Conservation (phyloP, 2,888 invertebrate genomes). For the Drosophila gaucha region DNA sequence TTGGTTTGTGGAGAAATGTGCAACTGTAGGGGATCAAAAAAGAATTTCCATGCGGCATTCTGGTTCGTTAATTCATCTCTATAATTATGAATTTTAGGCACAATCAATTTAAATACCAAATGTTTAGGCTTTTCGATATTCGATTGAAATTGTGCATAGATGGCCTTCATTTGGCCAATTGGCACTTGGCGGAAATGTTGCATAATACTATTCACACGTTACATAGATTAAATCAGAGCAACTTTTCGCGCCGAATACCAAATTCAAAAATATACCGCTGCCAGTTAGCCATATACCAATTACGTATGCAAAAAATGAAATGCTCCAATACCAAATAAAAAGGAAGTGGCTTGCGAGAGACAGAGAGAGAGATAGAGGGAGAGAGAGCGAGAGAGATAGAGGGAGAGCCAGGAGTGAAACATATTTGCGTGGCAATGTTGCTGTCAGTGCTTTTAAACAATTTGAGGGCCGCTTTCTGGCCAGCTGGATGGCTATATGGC, state of each 20-base stretch:
- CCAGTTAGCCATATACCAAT: constrained; percentile 29
- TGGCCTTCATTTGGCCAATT: not conserved
- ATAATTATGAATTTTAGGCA: not conserved
- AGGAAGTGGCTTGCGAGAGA: constrained; percentile 13
- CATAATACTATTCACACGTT: constrained; percentile 46
- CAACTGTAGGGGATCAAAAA: too few relatives aligned
- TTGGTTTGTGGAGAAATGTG: too few relatives aligned
- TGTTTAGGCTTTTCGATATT: not conserved
- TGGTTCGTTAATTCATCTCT: not conserved
- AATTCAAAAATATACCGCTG: constrained; percentile 18
- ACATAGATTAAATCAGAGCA: constrained; percentile 35
- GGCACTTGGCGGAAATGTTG: constrained; percentile 32
- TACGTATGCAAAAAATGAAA: constrained; percentile 41
- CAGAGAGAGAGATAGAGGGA: not conserved
- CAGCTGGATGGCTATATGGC: constrained; percentile 9
- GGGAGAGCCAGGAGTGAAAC: constrained; percentile 28
- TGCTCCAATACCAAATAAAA: constrained; percentile 32
- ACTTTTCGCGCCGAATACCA: constrained; percentile 39
- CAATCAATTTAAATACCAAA: not conserved
- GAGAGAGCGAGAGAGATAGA: not conserved
- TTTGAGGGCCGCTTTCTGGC: constrained; percentile 37
- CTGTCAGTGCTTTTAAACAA: constrained; percentile 70
- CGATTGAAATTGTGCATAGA: not conserved
- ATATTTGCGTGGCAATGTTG: constrained; percentile 62
- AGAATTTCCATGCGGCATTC: too few relatives aligned